Conservation (phyloP, 2,113 vertebrate genomes). For the Cariama cristata region DNA sequence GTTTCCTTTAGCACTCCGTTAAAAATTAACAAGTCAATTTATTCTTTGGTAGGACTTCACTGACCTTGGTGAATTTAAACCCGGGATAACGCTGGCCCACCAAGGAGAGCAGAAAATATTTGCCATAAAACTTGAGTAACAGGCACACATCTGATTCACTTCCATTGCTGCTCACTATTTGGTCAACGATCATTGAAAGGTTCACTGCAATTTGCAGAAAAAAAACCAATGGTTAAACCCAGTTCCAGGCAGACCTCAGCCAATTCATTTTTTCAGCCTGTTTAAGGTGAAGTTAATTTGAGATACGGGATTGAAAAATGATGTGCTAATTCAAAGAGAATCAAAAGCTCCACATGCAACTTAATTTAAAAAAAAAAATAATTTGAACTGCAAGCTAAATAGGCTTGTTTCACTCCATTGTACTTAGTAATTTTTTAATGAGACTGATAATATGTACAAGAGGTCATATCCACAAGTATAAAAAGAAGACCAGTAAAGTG, state of each 20-base stretch:
- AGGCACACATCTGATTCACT: background rate
- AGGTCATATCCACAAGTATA: background rate
- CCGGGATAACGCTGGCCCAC: background rate
- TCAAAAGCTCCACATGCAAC: background rate
- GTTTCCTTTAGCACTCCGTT: background rate
- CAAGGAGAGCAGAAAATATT: background rate
- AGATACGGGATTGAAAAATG: background rate
- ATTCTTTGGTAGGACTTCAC: background rate
- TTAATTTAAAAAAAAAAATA: background rate
- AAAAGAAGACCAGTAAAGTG: background rate
- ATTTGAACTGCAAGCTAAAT: background rate
- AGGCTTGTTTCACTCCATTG: background rate
- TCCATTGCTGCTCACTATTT: background rate
- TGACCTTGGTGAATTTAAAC: background rate
- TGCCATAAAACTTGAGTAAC: background rate
- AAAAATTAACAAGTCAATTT: conserved; percentile 23
- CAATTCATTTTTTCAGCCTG: background rate
- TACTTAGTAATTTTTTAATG: background rate
- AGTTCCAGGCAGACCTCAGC: background rate
- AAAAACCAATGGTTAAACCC: rapidly evolving
- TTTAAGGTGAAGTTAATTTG: background rate
- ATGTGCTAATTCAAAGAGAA: background rate
- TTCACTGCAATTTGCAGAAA: background rate
- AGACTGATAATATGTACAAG: background rate
- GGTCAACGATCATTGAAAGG: background rate